These are phyloP conservation scores for Theocolax elegans DNA, from an alignment of 1,140 invertebrate genomes.

Conservation along the genomic window DNA sequence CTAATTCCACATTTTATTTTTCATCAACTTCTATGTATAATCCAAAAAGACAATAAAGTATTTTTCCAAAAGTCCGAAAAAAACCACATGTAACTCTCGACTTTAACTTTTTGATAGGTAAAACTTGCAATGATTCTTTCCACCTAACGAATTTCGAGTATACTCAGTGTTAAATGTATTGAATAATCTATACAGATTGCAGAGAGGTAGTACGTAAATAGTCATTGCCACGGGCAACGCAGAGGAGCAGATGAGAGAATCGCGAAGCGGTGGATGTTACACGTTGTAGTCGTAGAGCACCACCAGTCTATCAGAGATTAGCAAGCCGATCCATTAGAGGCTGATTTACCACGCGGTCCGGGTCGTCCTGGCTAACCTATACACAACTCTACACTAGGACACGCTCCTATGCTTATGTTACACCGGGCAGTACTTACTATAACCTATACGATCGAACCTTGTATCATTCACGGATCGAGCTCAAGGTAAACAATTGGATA, in stretches of 20 bases:
- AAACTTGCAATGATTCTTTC: too few species aligned
- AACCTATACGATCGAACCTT: not conserved
- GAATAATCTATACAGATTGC: too few species aligned
- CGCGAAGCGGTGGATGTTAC: not conserved
- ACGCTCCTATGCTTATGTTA: not conserved
- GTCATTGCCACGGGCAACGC: not conserved
- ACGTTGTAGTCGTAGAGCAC: not conserved
- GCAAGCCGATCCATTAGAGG: conserved; percentile 58
- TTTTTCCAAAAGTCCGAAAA: too few species aligned
- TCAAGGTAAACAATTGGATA: too few species aligned
- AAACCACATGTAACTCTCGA: too few species aligned
- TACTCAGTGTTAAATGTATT: too few species aligned
- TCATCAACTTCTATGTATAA: too few species aligned
- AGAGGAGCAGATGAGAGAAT: not conserved
- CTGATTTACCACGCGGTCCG: conserved; percentile 50
- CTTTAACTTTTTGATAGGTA: too few species aligned
- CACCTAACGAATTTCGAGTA: too few species aligned
- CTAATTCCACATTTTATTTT: too few species aligned
- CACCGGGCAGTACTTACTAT: too few species aligned
- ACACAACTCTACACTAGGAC: not conserved
- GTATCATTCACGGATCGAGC: not conserved
- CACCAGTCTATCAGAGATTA: conserved; percentile 60
- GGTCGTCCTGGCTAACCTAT: not conserved
- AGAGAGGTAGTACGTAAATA: not conserved
- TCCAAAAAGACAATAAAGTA: too few species aligned